phyloP scores from a whole-genome alignment of 2,797 vertebrate genomes.

The Caiman crocodilus region DNA sequence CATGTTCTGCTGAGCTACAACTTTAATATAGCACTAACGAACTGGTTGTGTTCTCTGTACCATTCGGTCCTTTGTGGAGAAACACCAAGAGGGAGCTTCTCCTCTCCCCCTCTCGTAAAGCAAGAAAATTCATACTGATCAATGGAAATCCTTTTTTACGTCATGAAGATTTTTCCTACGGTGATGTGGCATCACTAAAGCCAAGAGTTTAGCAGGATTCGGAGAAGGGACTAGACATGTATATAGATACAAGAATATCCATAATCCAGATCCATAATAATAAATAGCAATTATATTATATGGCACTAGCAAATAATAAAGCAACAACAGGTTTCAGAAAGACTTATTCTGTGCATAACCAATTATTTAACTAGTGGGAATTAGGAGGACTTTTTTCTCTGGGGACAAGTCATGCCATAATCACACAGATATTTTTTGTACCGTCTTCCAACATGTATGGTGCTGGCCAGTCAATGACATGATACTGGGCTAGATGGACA shows the following conservation, averaged over 20 bases:
- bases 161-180: no score
- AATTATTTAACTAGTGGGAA: not conserved
- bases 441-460: not conserved
- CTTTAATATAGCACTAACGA: not conserved
- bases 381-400: not conserved
- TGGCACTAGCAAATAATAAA: not conserved
- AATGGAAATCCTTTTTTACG: not conserved
- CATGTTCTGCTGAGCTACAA: not conserved
- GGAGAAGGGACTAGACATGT: not conserved
- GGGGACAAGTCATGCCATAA: not conserved
- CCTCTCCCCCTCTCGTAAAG: not conserved
- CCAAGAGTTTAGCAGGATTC: not conserved
- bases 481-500: not conserved
- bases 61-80: no score
- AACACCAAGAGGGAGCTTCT: not conserved
- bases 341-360: not conserved
- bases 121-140: not conserved
- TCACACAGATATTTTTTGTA: not conserved
- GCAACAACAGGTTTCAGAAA: not conserved
- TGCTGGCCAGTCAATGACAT: not conserved
- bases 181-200: not conserved
- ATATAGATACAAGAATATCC: not conserved
- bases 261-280: not conserved
- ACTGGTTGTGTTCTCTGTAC: no score
- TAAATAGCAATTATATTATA: not conserved